These are phyloP conservation scores for Solea solea DNA, from an alignment of 2,113 vertebrate species.

Conservation along the genomic window DNA sequence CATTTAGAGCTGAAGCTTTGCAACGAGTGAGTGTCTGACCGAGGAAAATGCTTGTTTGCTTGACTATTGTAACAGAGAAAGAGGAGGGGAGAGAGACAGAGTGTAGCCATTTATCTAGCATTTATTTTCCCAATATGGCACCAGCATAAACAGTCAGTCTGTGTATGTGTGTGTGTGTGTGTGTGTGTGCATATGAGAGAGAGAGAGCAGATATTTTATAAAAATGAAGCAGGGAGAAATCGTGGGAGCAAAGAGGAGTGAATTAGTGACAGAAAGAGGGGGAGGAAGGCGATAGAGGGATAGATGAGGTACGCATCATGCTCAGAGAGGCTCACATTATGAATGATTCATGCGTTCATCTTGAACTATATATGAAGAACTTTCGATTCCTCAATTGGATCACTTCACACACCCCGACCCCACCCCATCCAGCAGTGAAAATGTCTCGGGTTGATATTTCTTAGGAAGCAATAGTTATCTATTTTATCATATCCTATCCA, in stretches of 20 bases:
- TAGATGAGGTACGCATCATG: conserved; percentile 45
- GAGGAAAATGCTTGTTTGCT: background rate
- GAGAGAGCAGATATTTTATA: background rate
- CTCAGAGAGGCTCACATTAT: conserved; percentile 54
- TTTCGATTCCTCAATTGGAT: conserved; percentile 63
- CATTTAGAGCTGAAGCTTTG: background rate
- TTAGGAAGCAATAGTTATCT: conserved; percentile 20
- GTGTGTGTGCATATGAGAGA: background rate
- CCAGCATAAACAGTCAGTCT: background rate
- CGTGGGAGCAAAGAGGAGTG: conserved; percentile 14
- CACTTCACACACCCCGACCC: conserved; percentile 16
- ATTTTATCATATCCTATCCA: conserved; percentile 31
- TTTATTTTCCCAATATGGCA: conserved; percentile 18
- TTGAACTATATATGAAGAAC: conserved; percentile 65
- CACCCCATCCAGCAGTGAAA: conserved; percentile 14
- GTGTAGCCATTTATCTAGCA: background rate
- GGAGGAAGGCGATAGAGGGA: background rate
- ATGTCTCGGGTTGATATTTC: conserved; percentile 38
- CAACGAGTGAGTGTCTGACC: background rate
- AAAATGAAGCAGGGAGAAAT: conserved; percentile 3
- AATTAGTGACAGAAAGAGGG: conserved; percentile 29
- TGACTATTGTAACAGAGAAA: background rate
- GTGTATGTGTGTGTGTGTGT: background rate
- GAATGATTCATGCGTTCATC: conserved; percentile 69
- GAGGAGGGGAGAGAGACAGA: too few species aligned